Base-by-base conservation (phyloP, 2,797 vertebrate species). In the Oceanodroma leucorhoa region DNA sequence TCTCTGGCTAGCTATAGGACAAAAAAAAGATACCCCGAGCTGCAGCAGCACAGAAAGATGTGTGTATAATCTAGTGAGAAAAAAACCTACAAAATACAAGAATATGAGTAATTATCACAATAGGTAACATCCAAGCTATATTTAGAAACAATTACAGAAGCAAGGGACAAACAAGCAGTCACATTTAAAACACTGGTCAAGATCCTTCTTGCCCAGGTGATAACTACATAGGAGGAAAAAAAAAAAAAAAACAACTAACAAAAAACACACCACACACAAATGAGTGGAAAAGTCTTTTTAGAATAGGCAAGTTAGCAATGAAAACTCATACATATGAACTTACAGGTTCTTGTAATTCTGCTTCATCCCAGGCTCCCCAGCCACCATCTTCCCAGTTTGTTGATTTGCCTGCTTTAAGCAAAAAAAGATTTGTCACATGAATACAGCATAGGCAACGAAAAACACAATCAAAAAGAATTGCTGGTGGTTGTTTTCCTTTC, bases 281-380 rank as follows among this genome's bases (percentile, higher is more conserved):
- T 34, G 34, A 80, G 12, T 54, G 21, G 36, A 83, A 46, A 60
- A 64, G 10, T 51, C 24, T 48, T 77, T 77, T 46, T n/a, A 36
- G 13, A 78, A 50, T 1, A 71, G 27, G 11, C 10, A 91, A 89
- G 16, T 66, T 64, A 66, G 20, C 23, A 54, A 69, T 15, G 61
- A 89, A 89, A 86, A 38, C 13, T 34, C 11, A 40, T 14, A 60
- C 9, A 71, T 4, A 58, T 3, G 34, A 65, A 97, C 98, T 98
- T 97, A 98, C 98, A 76, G 95, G 97, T 86, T 98, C 98, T 76
- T 97, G 98, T 17, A 93, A 83, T 36, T 99, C 98, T 17, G 97
- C 95, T 87, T 97, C 98, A 57, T 99, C 99, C 99, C 99, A 99
- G 5, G 98, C 97, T 94, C 99, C 99, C 99, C 99, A 99, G 87